Evolutionary conservation across 1,140 invertebrate species (phyloP).

Genomic region (Tetraneura akinire): DNA sequence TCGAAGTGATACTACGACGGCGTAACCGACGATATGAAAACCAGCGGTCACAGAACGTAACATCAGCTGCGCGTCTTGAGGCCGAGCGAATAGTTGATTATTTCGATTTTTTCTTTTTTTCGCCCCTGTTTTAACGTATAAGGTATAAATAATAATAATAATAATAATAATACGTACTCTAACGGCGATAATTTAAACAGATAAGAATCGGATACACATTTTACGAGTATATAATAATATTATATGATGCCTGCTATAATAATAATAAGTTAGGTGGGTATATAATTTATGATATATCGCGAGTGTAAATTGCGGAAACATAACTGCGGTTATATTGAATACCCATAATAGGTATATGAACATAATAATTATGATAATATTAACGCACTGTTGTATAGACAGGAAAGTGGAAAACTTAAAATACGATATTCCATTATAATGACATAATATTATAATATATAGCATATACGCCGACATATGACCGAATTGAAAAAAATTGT

Average conservation of each 20-base stretch:
- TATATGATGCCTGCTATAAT: no score
- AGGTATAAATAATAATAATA: not conserved
- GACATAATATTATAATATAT: no score
- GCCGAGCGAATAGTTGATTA: conserved; percentile 5
- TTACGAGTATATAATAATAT: no score
- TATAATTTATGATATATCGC: no score
- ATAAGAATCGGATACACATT: conserved; percentile 1
- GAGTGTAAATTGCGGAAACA: conserved; percentile 1
- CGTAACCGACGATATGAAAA: not conserved
- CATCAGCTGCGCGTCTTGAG: conserved; percentile 18
- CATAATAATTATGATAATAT: no score
- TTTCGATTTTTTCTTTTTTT: not conserved
- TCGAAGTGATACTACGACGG: conserved; percentile 4
- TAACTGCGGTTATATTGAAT: conserved; percentile 29
- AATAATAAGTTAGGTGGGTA: no score
- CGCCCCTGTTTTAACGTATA: not conserved
- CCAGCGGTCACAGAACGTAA: not conserved
- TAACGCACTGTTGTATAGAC: no score
- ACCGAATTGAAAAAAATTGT: no score
- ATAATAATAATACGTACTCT: not conserved
- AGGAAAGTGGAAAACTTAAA: no score
- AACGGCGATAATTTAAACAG: conserved; percentile 15
- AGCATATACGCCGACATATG: no score
- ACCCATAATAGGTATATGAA: not conserved
- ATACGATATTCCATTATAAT: no score